Conservation (phyloP, 2,113 vertebrate species). For the Seriola dumerili region DNA sequence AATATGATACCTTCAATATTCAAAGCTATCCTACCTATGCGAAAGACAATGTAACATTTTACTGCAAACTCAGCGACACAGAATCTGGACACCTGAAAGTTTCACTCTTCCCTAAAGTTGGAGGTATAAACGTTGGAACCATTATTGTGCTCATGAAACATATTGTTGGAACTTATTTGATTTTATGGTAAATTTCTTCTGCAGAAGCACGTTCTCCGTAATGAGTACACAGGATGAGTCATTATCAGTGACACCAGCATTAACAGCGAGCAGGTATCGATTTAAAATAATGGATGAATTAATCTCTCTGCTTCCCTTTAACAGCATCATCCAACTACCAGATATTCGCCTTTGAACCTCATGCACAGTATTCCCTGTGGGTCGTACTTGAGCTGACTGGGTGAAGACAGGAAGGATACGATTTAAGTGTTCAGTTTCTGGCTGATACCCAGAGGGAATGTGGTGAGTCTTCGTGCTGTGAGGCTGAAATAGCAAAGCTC, state of each 20-base stretch:
- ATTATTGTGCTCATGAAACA: background rate
- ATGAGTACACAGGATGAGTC: background rate
- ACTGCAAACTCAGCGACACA: background rate
- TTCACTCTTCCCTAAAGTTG: background rate
- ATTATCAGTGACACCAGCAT: conserved; percentile 5
- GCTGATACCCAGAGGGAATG: conserved; percentile 40
- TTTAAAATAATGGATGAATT: background rate
- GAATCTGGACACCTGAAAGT: background rate
- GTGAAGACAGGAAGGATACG: conserved; percentile 32
- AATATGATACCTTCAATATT: background rate
- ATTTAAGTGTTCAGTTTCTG: conserved; percentile 40
- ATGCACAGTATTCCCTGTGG: conserved; percentile 15
- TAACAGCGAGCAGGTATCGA: background rate
- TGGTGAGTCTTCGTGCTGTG: conserved; percentile 21
- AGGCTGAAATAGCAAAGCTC: conserved; percentile 48
- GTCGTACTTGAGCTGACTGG: conserved; percentile 25
- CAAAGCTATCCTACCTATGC: background rate
- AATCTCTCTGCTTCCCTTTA: background rate
- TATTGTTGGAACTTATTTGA: background rate
- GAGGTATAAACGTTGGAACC: too few relatives aligned
- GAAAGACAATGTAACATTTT: background rate
- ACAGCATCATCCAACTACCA: background rate
- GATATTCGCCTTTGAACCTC: background rate
- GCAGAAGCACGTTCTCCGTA: background rate
- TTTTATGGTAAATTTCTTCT: background rate